A percentile compares a stretch with the other conserved stretches of the same genome.
These are phyloP conservation scores for Scaptodrosophila lebanonensis DNA, from an alignment of 1,140 invertebrate genomes.

Conservation along the genomic window DNA sequence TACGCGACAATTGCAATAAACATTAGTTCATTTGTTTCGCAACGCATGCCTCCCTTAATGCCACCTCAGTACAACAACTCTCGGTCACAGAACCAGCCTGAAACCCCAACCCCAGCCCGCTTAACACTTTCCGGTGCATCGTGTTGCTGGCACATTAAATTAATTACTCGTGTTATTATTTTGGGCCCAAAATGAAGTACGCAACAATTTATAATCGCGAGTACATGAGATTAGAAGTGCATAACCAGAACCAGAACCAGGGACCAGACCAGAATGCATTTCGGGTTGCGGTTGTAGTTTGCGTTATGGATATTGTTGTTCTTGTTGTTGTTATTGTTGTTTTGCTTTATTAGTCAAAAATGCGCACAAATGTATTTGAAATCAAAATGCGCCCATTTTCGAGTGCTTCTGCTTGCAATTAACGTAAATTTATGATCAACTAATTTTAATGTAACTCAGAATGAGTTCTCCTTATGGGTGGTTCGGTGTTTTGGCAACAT, in stretches of 20 bases:
- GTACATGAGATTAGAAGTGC: slow-evolving; percentile 70
- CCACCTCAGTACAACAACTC: neutral
- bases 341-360: slow-evolving; percentile 70
- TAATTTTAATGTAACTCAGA: slow-evolving; percentile 45
- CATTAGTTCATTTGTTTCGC: slow-evolving; percentile 70
- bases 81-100: too few relatives aligned
- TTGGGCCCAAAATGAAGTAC: slow-evolving; percentile 74
- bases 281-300: neutral
- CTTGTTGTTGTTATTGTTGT: slow-evolving; percentile 35
- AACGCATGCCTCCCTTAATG: neutral
- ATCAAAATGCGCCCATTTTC: slow-evolving; percentile 62
- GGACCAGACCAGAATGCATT: slow-evolving; percentile 1
- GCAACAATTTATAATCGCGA: slow-evolving; percentile 75
- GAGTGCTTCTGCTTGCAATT: slow-evolving; percentile 42
- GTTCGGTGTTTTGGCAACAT: too few relatives aligned
- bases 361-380: slow-evolving; percentile 39
- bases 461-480: too few relatives aligned
- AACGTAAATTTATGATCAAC: slow-evolving; percentile 63
- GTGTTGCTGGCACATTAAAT: slow-evolving; percentile 72
- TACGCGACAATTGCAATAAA: slow-evolving; percentile 74
- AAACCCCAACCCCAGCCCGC: neutral
- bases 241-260: slow-evolving; percentile 5
- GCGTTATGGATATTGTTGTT: too few relatives aligned
- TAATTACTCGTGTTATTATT: slow-evolving; percentile 77
- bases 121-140: slow-evolving; percentile 28